phyloP scores from a whole-genome alignment of 2,888 invertebrate species.

The Catocala nupta region DNA sequence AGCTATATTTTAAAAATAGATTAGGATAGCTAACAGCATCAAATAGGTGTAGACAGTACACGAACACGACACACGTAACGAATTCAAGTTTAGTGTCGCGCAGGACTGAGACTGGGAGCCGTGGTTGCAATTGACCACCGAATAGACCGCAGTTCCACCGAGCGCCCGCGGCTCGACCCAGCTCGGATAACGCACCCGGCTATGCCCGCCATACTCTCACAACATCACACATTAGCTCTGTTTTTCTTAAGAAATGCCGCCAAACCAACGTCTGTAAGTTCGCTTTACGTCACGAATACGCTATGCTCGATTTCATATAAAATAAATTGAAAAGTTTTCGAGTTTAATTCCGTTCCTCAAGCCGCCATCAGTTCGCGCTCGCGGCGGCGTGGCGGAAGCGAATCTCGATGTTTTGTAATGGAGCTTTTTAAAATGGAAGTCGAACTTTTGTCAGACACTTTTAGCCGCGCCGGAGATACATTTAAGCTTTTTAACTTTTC shows the following conservation, averaged over 20 bases:
- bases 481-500: constrained; percentile 88
- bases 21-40: constrained; percentile 44
- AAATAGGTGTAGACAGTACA: constrained; percentile 54
- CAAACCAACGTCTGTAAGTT: constrained; percentile 52
- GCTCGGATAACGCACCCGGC: constrained; percentile 10
- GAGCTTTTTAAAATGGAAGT: constrained; percentile 88
- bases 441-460: constrained; percentile 88
- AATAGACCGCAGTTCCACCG: constrained; percentile 49
- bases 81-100: constrained; percentile 81
- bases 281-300: constrained; percentile 63
- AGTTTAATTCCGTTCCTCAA: constrained; percentile 80
- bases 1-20: no score
- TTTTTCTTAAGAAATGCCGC: constrained; percentile 35
- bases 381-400: constrained; percentile 83
- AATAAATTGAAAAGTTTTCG: constrained; percentile 83
- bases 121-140: constrained; percentile 57
- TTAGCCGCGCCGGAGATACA: constrained; percentile 87
- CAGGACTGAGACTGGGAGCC: constrained; percentile 65
- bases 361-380: constrained; percentile 76
- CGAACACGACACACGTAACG: constrained; percentile 76
- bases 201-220: constrained; percentile 14
- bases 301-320: constrained; percentile 78
- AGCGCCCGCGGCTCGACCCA: constrained; percentile 16
- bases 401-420: constrained; percentile 88
- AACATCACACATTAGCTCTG: constrained; percentile 28